Conservation (phyloP, 2,888 invertebrate genomes). For the Drepanosiphum platanoidis region DNA sequence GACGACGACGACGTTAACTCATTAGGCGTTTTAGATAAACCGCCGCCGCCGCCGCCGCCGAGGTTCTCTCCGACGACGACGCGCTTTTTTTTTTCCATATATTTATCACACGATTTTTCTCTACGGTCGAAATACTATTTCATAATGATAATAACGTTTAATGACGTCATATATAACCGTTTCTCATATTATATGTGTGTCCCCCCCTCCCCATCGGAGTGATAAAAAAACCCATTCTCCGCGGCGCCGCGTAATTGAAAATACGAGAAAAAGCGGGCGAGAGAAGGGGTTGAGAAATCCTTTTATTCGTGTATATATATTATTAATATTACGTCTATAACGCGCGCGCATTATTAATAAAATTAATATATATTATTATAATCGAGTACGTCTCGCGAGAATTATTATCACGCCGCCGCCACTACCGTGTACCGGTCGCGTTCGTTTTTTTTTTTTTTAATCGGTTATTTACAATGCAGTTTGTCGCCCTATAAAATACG, state of each 20-base stretch:
- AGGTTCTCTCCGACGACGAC: neutral
- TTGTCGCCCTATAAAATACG: slow-evolving; percentile 55
- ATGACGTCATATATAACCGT: too few species aligned
- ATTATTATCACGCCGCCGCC: slow-evolving; percentile 31
- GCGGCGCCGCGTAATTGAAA: slow-evolving; percentile 53
- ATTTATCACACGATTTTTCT: neutral
- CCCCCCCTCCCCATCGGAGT: too few species aligned
- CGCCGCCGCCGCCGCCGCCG: neutral
- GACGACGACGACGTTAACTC: too few species aligned
- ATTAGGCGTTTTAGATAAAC: slow-evolving; percentile 11
- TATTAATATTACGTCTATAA: neutral
- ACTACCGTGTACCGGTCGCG: too few species aligned
- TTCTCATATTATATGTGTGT: too few species aligned
- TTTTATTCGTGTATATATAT: neutral
- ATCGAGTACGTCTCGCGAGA: neutral
- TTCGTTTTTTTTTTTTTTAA: slow-evolving; percentile 34
- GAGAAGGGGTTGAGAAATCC: neutral
- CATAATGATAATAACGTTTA: neutral
- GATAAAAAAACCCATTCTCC: slow-evolving; percentile 44
- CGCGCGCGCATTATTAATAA: too few species aligned
- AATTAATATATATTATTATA: too few species aligned
- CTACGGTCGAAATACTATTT: neutral
- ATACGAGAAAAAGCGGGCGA: neutral
- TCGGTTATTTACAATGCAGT: slow-evolving; percentile 61
- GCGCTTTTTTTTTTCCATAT: neutral